Conservation (phyloP, 2,113 vertebrate species). For the Sminthopsis crassicaudata region DNA sequence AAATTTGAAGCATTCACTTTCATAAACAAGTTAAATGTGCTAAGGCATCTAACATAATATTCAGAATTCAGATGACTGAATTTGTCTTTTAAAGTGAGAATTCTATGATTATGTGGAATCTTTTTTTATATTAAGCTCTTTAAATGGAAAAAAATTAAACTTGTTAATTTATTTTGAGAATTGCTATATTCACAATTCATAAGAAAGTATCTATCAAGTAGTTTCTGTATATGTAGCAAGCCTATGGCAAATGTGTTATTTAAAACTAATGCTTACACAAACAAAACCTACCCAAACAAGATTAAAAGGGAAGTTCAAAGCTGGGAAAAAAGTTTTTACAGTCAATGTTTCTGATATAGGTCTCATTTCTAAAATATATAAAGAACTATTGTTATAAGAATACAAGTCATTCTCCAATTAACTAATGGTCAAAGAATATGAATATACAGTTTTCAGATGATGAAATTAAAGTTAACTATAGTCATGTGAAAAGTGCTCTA, state of each 20-base stretch:
- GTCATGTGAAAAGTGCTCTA: no score
- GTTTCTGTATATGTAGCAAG: not conserved
- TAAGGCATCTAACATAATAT: slow-evolving; percentile 13
- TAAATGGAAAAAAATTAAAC: not conserved
- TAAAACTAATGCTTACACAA: not conserved
- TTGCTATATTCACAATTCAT: no score
- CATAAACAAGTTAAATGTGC: not conserved
- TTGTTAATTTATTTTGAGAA: not conserved
- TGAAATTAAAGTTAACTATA: no score
- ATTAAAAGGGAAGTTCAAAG: no score
- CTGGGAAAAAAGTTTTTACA: no score
- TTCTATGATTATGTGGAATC: not conserved
- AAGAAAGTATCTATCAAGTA: not conserved
- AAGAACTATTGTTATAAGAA: no score
- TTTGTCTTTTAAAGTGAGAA: not conserved
- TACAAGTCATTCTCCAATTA: no score
- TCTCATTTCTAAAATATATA: no score
- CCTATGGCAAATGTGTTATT: not conserved
- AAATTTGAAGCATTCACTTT: slow-evolving; percentile 37
- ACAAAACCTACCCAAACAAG: no score
- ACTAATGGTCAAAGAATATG: no score
- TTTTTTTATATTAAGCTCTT: not conserved
- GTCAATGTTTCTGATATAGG: no score
- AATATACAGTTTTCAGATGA: no score
- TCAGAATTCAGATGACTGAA: not conserved